Base-by-base conservation (phyloP, 2,797 vertebrate species). In the Momotus momota region DNA sequence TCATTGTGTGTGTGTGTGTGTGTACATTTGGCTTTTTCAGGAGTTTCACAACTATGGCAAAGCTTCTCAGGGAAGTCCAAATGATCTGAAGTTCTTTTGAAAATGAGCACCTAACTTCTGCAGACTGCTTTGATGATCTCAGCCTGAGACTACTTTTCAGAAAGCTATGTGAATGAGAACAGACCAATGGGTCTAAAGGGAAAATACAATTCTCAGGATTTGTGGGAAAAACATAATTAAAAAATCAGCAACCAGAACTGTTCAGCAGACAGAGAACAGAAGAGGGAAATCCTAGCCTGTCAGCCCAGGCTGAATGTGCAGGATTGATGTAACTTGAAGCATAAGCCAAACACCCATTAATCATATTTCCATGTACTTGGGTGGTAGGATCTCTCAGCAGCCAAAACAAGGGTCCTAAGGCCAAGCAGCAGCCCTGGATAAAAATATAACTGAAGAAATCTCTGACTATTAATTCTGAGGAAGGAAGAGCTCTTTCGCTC, bases 211-310 rank as follows among this genome's bases (percentile, higher is more conserved):
- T 69, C 51, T 54, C 17, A 22, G 19, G 17, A 19, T 70, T 21
- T 74, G 31, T 61, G 54, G 51, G 25, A 17, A 21, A 52, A 84
- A 72, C 1, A 4, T 9, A 33, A 62, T 54, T 67, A 15, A 12
- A 66, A 77, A 60, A 41, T 43, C 60, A 57, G 46, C 57, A 80
- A 55, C 19, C 25, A 60, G n/a, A 81, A 46, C 19, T 81, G 35
- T 86, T 94, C 43, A 83, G 31, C 5, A 22, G 31, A 51, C 35
- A 81, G 65, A 0, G 3, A 89, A 33, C 26, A 54, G 29, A 25
- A 62, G n/a, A 67, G 38, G 73, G 61, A 88, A 91, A 91, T 60
- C 54, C 81, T 58, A 81, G 43, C 25, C 58, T 81, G 69, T 57
- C 66, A 57, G 48, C 14, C 38, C 60, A 45, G 45, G 27, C 48